These are phyloP conservation scores for Drosophila navojoa DNA, from an alignment of 1,140 invertebrate genomes.

Conservation along the genomic window DNA sequence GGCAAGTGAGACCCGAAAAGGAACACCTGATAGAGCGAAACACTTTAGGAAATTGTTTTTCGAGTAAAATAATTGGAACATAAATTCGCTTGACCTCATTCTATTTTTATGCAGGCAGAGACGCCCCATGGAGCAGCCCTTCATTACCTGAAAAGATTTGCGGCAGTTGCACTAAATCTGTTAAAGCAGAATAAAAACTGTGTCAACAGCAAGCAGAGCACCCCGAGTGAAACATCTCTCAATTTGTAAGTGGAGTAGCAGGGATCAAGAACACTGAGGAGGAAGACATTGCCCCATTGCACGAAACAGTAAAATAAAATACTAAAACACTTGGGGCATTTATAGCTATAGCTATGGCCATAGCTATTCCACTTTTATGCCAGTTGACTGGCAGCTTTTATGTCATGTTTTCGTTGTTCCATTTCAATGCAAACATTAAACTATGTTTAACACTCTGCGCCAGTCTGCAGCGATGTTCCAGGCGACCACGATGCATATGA, in stretches of 20 bases:
- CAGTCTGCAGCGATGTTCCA: conserved; percentile 1
- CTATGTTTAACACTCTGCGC: conserved; percentile 19
- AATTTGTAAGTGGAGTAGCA: conserved; percentile 27
- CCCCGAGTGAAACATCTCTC: conserved; percentile 22
- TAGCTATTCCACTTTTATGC: conserved; percentile 35
- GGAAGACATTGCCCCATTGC: conserved; percentile 5
- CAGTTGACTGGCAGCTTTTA: conserved; percentile 33
- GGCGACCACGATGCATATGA: conserved; percentile 14
- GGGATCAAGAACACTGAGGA: conserved; percentile 7
- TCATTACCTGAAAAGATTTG: conserved; percentile 33
- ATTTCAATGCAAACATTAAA: conserved; percentile 30
- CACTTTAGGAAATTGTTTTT: conserved; percentile 44
- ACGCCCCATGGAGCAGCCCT: background rate
- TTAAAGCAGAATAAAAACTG: conserved; percentile 43
- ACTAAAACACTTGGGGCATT: conserved; percentile 37
- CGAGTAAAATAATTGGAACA: conserved; percentile 40
- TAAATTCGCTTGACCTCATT: conserved; percentile 42
- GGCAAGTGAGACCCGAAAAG: background rate
- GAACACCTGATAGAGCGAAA: conserved; percentile 5
- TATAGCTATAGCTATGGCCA: conserved; percentile 34
- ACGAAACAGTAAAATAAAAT: conserved; percentile 32
- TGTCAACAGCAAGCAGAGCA: conserved; percentile 49
- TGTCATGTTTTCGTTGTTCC: conserved; percentile 11
- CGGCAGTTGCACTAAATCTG: conserved; percentile 38
- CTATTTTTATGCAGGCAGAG: conserved; percentile 9